Conservation (phyloP, 2,113 vertebrate species). For the Steatornis caripensis region DNA sequence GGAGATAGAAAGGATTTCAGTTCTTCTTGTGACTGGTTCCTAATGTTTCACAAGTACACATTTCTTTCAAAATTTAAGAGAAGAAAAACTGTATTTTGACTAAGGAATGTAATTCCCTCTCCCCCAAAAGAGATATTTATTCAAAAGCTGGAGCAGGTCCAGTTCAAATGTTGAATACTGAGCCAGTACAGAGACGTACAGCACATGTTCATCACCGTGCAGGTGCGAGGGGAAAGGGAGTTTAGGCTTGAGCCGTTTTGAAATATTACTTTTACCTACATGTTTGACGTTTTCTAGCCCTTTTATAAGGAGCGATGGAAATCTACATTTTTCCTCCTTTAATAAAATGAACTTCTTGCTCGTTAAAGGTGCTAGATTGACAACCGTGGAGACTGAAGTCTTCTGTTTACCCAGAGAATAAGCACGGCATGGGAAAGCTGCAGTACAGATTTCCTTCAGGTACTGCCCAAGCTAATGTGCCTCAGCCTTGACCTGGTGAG, state of each 20-base stretch:
- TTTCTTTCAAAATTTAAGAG: conserved; percentile 22
- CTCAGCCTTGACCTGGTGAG: background rate
- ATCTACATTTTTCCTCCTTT: background rate
- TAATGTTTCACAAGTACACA: background rate
- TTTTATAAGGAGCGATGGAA: conserved; percentile 47
- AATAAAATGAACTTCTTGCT: background rate
- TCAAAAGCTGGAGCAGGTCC: conserved; percentile 37
- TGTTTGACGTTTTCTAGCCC: conserved; percentile 29
- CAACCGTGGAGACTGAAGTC: background rate
- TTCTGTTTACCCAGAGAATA: conserved; percentile 14
- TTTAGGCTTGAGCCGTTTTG: conserved; percentile 1
- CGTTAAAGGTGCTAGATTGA: conserved; percentile 17
- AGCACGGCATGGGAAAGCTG: conserved; percentile 1
- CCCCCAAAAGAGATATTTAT: conserved; percentile 58
- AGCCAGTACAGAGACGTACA: background rate
- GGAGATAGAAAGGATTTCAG: conserved; percentile 16
- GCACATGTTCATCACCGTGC: conserved; percentile 21
- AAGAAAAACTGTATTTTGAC: conserved; percentile 39
- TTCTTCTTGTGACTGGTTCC: background rate
- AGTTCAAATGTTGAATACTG: conserved; percentile 12
- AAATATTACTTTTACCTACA: conserved; percentile 34
- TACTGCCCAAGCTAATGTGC: background rate
- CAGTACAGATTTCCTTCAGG: background rate
- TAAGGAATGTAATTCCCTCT: conserved; percentile 43
- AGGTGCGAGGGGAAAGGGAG: conserved; percentile 29